Evolutionary conservation across 2,113 vertebrate species (phyloP).

Genomic region (Pseudolaguvia tuberculata): DNA sequence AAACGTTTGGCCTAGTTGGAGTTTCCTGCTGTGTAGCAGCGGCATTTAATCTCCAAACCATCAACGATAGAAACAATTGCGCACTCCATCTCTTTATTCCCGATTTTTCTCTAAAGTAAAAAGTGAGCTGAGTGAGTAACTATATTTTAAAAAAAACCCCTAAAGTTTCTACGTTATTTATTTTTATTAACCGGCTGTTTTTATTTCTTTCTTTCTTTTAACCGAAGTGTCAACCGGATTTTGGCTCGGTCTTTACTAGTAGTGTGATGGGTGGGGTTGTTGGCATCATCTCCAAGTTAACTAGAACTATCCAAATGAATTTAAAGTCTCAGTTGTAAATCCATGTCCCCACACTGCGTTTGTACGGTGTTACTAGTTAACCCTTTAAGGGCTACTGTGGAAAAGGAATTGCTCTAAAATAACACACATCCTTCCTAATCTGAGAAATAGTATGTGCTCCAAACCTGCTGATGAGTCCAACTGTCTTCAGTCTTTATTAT

Average conservation of each 20-base stretch:
- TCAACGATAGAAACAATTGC: neutral
- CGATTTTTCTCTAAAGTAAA: too few species aligned
- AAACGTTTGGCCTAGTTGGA: slow-evolving; percentile 20
- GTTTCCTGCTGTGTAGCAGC: neutral
- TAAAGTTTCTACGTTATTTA: too few species aligned
- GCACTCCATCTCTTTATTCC: neutral
- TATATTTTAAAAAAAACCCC: too few species aligned
- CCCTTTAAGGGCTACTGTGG: neutral
- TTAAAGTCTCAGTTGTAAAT: neutral
- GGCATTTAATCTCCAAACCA: neutral
- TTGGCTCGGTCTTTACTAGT: neutral
- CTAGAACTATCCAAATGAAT: neutral
- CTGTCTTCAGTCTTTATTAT: neutral
- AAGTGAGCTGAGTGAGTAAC: neutral
- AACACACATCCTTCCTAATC: neutral
- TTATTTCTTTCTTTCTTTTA: too few species aligned
- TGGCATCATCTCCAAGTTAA: slow-evolving; percentile 12
- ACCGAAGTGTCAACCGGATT: neutral
- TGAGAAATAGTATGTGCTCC: neutral
- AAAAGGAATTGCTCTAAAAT: neutral
- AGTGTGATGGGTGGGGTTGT: slow-evolving; percentile 21
- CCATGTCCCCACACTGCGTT: neutral
- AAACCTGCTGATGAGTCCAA: neutral
- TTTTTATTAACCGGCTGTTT: neutral
- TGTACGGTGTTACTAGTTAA: neutral